phyloP scores from a whole-genome alignment of 1,140 invertebrate species.

The Trigoniulus corallinus region DNA sequence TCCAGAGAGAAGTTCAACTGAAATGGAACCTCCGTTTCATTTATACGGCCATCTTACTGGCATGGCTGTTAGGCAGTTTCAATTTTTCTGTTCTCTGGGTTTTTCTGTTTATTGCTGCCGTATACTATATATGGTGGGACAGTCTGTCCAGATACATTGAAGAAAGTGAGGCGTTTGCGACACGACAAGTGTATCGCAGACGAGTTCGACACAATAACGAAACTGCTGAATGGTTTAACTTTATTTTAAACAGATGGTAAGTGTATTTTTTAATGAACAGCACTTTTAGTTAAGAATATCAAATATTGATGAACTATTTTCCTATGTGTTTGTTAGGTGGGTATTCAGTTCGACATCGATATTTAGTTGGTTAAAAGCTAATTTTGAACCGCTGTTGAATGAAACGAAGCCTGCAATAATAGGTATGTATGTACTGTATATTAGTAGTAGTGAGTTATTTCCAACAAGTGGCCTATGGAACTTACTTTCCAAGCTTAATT shows the following conservation, averaged over 20 bases:
- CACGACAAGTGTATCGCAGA: conserved; percentile 27
- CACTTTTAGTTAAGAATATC: neutral
- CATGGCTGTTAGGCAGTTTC: conserved; percentile 24
- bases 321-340: conserved; percentile 27
- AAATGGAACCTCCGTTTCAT: too few species aligned
- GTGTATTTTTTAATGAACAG: conserved; percentile 7
- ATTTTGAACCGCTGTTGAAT: conserved; percentile 30
- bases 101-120: conserved; percentile 21
- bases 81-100: conserved; percentile 26
- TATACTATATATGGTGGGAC: conserved; percentile 20
- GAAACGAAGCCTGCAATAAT: conserved; percentile 33
- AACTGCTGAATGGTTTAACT: conserved; percentile 36
- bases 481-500: too few species aligned
- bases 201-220: conserved; percentile 32
- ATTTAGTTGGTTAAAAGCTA: conserved; percentile 31
- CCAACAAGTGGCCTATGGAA: too few species aligned
- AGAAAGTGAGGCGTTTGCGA: conserved; percentile 21
- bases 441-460: too few species aligned
- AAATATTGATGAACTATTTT: conserved; percentile 2
- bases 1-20: too few species aligned
- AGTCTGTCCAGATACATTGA: conserved; percentile 22
- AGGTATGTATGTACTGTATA: conserved; percentile 22
- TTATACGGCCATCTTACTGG: conserved; percentile 12
- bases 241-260: conserved; percentile 35
- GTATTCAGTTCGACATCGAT: conserved; percentile 33